Conservation (phyloP, 2,113 vertebrate species). For the Pseudonaja textilis region DNA sequence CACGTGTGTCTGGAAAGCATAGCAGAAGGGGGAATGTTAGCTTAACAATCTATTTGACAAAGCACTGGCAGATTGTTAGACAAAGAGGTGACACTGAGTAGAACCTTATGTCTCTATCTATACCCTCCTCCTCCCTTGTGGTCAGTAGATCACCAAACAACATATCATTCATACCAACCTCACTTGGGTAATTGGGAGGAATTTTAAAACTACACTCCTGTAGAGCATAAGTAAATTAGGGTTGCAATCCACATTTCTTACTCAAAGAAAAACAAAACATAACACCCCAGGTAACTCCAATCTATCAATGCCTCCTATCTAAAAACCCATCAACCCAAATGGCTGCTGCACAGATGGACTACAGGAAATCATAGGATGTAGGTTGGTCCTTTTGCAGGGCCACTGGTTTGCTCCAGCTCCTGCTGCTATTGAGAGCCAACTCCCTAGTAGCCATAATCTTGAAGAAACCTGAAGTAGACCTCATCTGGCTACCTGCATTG, state of each 20-base stretch:
- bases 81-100: background rate
- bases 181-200: background rate
- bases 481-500: background rate
- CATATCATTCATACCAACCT: background rate
- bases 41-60: background rate
- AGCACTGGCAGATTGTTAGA: background rate
- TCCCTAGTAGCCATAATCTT: background rate
- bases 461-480: background rate
- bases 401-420: background rate
- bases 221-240: background rate
- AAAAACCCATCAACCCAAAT: background rate
- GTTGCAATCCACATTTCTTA: background rate
- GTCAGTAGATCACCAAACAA: background rate
- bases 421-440: background rate
- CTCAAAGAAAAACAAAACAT: background rate
- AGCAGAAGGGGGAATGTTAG: background rate
- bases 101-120: background rate
- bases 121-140: background rate
- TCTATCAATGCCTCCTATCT: background rate
- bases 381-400: background rate
- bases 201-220: background rate
- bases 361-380: background rate
- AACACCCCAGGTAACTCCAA: background rate
- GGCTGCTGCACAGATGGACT: background rate
- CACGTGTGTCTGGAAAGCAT: background rate